Conservation (phyloP, 2,888 invertebrate species). For the Drosophila mimica region DNA sequence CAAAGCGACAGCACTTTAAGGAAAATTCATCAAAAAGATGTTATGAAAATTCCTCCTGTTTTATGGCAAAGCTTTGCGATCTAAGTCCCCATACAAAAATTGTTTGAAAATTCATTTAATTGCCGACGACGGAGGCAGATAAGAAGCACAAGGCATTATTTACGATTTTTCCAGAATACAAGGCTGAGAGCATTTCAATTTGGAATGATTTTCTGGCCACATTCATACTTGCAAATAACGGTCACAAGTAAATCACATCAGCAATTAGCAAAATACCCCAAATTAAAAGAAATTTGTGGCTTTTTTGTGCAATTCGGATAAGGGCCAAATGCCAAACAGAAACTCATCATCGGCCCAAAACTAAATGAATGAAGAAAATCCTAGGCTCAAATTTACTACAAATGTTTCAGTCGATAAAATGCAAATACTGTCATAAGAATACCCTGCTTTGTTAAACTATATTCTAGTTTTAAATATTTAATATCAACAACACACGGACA, state of each 20-base stretch:
- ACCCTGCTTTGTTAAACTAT: not conserved
- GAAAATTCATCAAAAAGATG: constrained; percentile 26
- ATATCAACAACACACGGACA: not conserved
- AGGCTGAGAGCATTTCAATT: constrained; percentile 27
- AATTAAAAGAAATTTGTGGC: constrained; percentile 57
- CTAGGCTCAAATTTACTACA: not conserved
- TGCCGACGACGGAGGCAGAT: constrained; percentile 9
- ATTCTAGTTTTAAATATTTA: not conserved
- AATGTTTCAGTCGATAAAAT: not conserved
- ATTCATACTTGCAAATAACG: constrained; percentile 12
- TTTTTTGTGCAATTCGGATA: constrained; percentile 43
- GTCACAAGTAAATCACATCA: constrained; percentile 38
- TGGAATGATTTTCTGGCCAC: not conserved
- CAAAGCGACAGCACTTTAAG: constrained; percentile 19
- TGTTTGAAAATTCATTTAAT: constrained; percentile 28
- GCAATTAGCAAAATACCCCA: constrained; percentile 52
- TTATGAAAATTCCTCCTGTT: constrained; percentile 19
- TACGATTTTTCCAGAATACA: not conserved
- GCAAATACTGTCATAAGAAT: not conserved
- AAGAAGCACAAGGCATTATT: not conserved
- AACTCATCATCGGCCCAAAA: constrained; percentile 7
- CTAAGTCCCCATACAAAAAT: constrained; percentile 15
- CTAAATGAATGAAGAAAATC: not conserved
- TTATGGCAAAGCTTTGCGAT: not conserved
- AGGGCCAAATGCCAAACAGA: constrained; percentile 24